phyloP scores from a whole-genome alignment of 2,113 vertebrate genomes.

The Corythornis cristatus region DNA sequence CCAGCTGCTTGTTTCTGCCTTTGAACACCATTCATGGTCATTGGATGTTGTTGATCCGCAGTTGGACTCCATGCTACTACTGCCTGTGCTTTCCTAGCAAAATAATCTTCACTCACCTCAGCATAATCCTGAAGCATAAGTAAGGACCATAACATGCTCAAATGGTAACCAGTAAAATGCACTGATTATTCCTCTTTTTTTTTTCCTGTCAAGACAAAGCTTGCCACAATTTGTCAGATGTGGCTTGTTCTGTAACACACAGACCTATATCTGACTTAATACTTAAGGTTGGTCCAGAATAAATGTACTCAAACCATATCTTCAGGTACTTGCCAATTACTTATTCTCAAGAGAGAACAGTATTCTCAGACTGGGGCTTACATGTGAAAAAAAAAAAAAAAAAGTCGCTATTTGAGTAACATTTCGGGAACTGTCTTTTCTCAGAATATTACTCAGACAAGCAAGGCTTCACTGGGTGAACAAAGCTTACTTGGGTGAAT shows the following conservation, averaged over 20 bases:
- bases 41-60: background rate
- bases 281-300: background rate
- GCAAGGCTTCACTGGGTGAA: background rate
- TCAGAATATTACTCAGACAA: background rate
- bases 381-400: background rate
- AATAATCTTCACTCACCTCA: background rate
- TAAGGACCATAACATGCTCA: background rate
- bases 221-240: background rate
- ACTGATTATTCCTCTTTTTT: background rate
- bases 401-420: background rate
- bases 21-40: background rate
- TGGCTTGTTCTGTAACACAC: accelerated
- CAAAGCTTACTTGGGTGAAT: background rate
- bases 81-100: background rate
- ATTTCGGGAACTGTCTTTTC: background rate
- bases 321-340: background rate
- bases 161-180: background rate
- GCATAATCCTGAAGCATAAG: background rate
- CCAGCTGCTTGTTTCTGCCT: background rate
- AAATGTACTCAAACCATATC: background rate
- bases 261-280: background rate
- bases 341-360: background rate
- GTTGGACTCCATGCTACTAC: background rate
- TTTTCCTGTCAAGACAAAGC: background rate
- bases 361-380: background rate